A percentile compares a stretch with the other conserved stretches of the same genome.
Conservation (phyloP, 1,140 invertebrate species). For the Drosophila trapezifrons region DNA sequence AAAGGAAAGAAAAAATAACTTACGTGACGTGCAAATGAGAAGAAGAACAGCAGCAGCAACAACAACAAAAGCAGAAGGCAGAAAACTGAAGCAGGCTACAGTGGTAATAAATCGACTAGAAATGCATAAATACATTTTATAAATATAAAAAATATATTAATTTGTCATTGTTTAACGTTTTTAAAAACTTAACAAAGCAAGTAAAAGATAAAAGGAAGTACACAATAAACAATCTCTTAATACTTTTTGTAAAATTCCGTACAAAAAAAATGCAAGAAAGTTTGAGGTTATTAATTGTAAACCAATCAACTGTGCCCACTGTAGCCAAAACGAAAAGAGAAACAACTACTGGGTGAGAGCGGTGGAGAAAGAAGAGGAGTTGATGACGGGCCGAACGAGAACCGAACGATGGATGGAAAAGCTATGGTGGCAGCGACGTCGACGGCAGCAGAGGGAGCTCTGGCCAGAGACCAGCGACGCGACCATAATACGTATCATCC, state of each 20-base stretch:
- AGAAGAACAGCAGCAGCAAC: conserved; percentile 37
- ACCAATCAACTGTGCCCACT: background rate
- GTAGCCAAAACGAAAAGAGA: conserved; percentile 40
- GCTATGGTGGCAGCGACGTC: conserved; percentile 29
- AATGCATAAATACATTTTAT: background rate
- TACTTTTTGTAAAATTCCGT: background rate
- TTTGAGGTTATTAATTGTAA: background rate
- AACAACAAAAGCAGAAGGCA: conserved; percentile 21
- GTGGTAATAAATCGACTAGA: background rate
- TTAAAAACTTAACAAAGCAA: no score
- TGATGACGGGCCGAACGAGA: conserved; percentile 37
- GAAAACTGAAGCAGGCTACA: conserved; percentile 46
- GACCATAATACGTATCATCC: conserved; percentile 76
- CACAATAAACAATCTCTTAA: no score
- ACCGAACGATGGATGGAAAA: conserved; percentile 38
- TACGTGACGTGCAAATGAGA: conserved; percentile 76
- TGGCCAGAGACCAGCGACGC: conserved; percentile 46
- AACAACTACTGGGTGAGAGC: conserved; percentile 1
- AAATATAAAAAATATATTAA: background rate
- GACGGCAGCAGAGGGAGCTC: conserved; percentile 21
- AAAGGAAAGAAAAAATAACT: conserved; percentile 50
- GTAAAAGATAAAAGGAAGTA: no score
- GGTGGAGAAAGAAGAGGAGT: conserved; percentile 28
- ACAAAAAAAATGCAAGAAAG: background rate
- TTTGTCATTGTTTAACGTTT: no score